A percentile compares a stretch with the other conserved stretches of the same genome.
These are phyloP conservation scores for Trichonephila inaurata DNA, from an alignment of 1,140 invertebrate genomes.

Conservation along the genomic window DNA sequence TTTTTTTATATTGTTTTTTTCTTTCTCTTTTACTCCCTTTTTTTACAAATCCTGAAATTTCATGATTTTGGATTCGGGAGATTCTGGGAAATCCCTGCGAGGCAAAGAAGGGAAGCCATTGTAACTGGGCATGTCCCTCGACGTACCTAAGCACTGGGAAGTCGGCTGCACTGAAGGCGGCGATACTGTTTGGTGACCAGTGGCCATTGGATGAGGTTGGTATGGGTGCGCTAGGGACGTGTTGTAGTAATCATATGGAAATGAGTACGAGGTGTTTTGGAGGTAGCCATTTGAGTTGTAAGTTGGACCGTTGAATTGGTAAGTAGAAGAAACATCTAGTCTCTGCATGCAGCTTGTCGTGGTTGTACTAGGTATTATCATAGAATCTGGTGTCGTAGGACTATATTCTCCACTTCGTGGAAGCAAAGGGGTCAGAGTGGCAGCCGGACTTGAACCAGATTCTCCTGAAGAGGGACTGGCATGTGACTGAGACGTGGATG, in stretches of 20 bases:
- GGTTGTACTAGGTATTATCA: constrained; percentile 38
- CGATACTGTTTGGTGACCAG: constrained; percentile 37
- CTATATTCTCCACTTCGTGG: constrained; percentile 36
- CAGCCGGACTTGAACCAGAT: constrained; percentile 56
- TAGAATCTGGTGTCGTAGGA: constrained; percentile 28
- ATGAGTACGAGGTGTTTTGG: constrained; percentile 6
- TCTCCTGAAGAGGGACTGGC: constrained; percentile 68
- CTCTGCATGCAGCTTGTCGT: constrained; percentile 51
- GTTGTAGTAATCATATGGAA: constrained; percentile 38
- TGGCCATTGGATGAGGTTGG: background rate
- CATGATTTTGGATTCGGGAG: constrained; percentile 38
- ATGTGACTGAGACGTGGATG: constrained; percentile 66
- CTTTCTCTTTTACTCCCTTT: background rate
- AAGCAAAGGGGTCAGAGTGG: constrained; percentile 8
- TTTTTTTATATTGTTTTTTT: background rate
- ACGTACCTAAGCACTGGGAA: constrained; percentile 27
- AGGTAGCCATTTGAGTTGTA: constrained; percentile 58
- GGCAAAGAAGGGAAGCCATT: constrained; percentile 24
- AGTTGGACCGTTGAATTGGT: constrained; percentile 57
- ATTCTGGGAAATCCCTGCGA: constrained; percentile 37
- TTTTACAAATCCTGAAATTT: constrained; percentile 52
- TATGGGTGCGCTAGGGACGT: background rate
- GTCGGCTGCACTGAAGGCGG: background rate
- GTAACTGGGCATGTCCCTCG: constrained; percentile 7
- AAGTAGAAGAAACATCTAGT: constrained; percentile 30